Percentiles rank a stretch among this genome's conserved stretches.
phyloP scores from a whole-genome alignment of 2,797 vertebrate species.

The Manis pentadactyla region DNA sequence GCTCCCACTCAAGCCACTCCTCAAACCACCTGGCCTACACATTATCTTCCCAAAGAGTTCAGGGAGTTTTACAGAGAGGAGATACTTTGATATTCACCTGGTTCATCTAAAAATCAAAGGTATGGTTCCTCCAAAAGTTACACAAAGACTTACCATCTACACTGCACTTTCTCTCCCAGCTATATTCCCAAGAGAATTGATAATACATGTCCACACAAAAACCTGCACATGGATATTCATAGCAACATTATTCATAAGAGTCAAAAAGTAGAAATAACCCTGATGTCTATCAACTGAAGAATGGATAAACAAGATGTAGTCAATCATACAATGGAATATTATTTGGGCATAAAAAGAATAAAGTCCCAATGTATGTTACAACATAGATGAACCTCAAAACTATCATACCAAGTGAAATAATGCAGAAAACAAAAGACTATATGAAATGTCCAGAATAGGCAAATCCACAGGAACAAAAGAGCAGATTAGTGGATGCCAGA shows the following conservation, averaged over 20 bases:
- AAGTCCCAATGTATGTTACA: neutral
- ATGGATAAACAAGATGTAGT: neutral
- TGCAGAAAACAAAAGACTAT: neutral
- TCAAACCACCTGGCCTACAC: neutral
- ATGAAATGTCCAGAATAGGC: neutral
- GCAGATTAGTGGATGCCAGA: neutral
- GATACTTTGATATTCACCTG: neutral
- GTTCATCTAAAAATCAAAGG: neutral
- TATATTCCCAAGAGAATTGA: neutral
- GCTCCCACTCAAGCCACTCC: neutral
- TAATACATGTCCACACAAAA: neutral
- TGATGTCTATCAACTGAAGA: neutral
- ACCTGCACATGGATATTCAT: neutral
- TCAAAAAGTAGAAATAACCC: neutral
- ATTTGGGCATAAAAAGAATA: conserved; percentile 2
- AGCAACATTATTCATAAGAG: neutral
- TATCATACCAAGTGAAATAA: neutral
- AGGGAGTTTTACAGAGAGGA: neutral
- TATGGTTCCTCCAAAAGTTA: conserved; percentile 7
- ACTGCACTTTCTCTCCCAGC: neutral
- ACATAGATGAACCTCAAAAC: neutral
- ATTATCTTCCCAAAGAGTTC: neutral
- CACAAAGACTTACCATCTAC: neutral
- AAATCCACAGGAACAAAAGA: neutral
- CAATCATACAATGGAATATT: neutral